Base-by-base conservation (phyloP, 2,797 vertebrate genomes). In the Sebastes diaconus region DNA sequence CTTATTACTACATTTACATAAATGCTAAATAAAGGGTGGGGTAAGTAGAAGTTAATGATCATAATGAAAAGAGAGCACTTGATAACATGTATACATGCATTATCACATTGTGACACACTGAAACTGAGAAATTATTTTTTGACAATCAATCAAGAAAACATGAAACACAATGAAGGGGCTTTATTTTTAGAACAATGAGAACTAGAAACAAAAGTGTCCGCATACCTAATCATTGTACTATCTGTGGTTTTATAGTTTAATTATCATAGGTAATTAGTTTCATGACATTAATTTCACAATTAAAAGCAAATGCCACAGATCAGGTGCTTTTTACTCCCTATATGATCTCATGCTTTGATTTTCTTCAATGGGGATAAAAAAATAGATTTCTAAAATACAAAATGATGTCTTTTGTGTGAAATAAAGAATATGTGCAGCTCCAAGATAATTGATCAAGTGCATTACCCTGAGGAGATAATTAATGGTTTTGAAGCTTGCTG, bases 381-480 rank as follows among this genome's bases (percentile, higher is more conserved):
- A 14, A 59, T 34, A 32, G 25, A 52, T 64, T 64, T 74, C 6
- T 25, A 42, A 77, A 79, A 59, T 66, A 50, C 14, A 75, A 55
- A 39, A 46, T 5, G 2, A 5, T 63, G 7, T 55, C 64, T 59
- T 67, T 71, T 34, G 50, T 65, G 6, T 46, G 2, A 54, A 18
- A 60, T n/a, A 22, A 63, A n/a, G 22, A 58, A 58, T 30, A 29
- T 29, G 4, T 29, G 32, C 59, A 63, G 27, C 29, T 79, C 46
- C 52, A 1, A 57, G 29, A 74, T 24, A 59, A 46, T 1, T 73
- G 2, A 66, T 66, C 16, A 64, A 36, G 30, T 46, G 2, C n/a
- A 50, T 58, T 25, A 67, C 22, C 75, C 77, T 68, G 65, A 75
- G 68, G 46, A 58, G 11, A 87, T 58, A 13, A 75, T 69, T 2